phyloP scores from a whole-genome alignment of 2,888 invertebrate genomes.

The Acleris sparsana region DNA sequence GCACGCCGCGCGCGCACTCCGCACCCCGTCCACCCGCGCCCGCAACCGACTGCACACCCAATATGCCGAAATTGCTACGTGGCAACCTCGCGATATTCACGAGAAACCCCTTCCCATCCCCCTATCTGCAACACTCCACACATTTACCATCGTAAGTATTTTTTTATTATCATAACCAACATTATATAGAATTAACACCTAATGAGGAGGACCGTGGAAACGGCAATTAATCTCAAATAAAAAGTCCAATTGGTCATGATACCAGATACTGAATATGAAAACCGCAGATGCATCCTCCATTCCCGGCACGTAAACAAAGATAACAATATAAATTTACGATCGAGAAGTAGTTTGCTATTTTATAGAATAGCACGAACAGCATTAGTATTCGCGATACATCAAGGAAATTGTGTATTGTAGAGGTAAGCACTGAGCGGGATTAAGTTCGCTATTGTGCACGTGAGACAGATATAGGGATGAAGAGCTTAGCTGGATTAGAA shows the following conservation, averaged over 20 bases:
- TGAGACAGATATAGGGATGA: conserved; percentile 73
- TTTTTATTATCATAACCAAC: background rate
- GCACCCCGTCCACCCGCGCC: conserved; percentile 51
- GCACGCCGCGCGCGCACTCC: conserved; percentile 58
- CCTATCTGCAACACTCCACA: background rate
- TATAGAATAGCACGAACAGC: conserved; percentile 60
- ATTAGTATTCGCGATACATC: conserved; percentile 52
- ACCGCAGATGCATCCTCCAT: conserved; percentile 47
- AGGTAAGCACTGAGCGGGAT: conserved; percentile 50
- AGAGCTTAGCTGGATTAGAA: conserved; percentile 75
- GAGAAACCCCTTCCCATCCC: conserved; percentile 17
- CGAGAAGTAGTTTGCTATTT: conserved; percentile 58
- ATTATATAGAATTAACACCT: background rate
- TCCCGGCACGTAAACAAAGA: conserved; percentile 61
- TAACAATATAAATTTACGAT: conserved; percentile 60
- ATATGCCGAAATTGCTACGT: conserved; percentile 78
- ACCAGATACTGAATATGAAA: conserved; percentile 41
- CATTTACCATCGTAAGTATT: background rate
- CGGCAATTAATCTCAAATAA: background rate
- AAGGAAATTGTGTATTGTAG: conserved; percentile 49
- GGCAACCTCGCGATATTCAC: conserved; percentile 43
- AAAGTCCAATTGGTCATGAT: background rate
- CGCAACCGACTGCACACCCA: conserved; percentile 62
- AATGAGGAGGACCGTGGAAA: background rate
- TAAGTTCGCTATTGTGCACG: conserved; percentile 69